phyloP scores from a whole-genome alignment of 2,797 vertebrate genomes.

The Microtus californicus region DNA sequence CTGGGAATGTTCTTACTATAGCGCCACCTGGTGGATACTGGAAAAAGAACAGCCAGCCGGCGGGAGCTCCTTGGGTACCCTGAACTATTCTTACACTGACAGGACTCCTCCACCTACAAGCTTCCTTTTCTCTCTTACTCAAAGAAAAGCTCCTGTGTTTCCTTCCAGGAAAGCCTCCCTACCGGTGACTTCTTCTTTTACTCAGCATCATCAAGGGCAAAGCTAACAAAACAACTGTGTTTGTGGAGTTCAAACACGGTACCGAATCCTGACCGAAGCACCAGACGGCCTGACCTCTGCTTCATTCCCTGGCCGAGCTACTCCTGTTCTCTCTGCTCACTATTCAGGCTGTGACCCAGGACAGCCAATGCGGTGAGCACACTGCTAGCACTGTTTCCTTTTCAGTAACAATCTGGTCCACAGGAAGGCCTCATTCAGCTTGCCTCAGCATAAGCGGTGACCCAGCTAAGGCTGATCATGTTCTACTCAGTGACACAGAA shows the following conservation, averaged over 20 bases:
- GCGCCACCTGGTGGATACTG: constrained; percentile 61
- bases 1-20: neutral
- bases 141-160: neutral
- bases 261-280: neutral
- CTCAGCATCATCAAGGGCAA: neutral
- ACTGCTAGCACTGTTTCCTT: accelerated
- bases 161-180: neutral
- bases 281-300: neutral
- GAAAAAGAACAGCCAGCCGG: neutral
- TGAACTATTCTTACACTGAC: neutral
- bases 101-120: neutral
- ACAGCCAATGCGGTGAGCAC: neutral
- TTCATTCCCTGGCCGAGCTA: too few species aligned
- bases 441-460: neutral
- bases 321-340: neutral
- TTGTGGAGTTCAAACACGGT: neutral
- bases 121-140: accelerated
- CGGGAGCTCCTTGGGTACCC: neutral
- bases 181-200: neutral
- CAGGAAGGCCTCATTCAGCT: neutral
- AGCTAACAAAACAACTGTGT: neutral
- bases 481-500: neutral
- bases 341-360: neutral
- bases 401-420: accelerated
- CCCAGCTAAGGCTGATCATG: accelerated